These are phyloP conservation scores for Ceratina australensis DNA, from an alignment of 1,140 invertebrate species.

Conservation along the genomic window DNA sequence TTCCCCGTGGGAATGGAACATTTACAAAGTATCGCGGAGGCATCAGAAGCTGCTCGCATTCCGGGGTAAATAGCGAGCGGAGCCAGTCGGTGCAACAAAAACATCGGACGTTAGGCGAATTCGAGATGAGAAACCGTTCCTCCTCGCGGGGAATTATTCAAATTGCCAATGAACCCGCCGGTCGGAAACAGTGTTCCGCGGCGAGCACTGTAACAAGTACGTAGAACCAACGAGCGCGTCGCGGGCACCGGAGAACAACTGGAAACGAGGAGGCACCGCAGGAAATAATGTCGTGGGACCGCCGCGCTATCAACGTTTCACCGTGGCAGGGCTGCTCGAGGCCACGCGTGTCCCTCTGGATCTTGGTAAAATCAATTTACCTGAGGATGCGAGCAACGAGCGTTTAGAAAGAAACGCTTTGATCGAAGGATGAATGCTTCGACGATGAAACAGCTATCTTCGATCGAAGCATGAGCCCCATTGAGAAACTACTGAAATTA, in stretches of 20 bases:
- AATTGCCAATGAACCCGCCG: constrained; percentile 68
- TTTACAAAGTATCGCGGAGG: constrained; percentile 42
- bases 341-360: constrained; percentile 17
- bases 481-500: too few species aligned
- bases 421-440: background rate
- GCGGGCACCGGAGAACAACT: constrained; percentile 58
- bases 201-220: constrained; percentile 61
- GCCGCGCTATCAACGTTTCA: constrained; percentile 70
- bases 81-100: constrained; percentile 45
- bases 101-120: constrained; percentile 70
- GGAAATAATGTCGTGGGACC: constrained; percentile 77
- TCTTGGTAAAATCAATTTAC: background rate
- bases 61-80: constrained; percentile 31
- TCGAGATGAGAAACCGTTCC: constrained; percentile 67
- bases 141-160: constrained; percentile 72
- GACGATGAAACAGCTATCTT: background rate
- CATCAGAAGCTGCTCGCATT: constrained; percentile 39
- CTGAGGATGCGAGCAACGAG: background rate
- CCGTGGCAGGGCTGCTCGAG: constrained; percentile 17
- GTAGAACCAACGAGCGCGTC: constrained; percentile 40
- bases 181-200: constrained; percentile 34
- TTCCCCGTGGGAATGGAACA: constrained; percentile 37
- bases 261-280: constrained; percentile 45
- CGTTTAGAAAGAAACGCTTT: background rate
- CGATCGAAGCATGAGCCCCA: too few species aligned